A percentile compares a stretch with the other conserved stretches of the same genome.
Conservation (phyloP, 2,113 vertebrate genomes). For the rabbit (Oryctolagus cuniculus) region mOryCun1.1 NC_091439.1:69567501-69568000, state of each 20-base stretch:
- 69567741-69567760: background rate
- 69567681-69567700: background rate
- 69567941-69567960: background rate
- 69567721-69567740: background rate
- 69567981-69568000: background rate
- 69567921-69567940: background rate
- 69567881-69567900: background rate
- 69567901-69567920: background rate
- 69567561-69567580: background rate
- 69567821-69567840: background rate
- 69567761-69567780: background rate
- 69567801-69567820: background rate
- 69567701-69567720: background rate
- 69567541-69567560: background rate
- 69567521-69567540: conserved; percentile 1
- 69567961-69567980: background rate
- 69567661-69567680: too few species aligned
- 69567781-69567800: conserved; percentile 42
- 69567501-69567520: background rate
- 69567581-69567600: background rate
- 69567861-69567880: background rate
- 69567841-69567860: background rate
- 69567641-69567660: background rate
- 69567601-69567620: background rate
- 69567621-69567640: background rate